Base-by-base conservation (phyloP, 2,113 vertebrate genomes). In the Muscicapa adusta region DNA sequence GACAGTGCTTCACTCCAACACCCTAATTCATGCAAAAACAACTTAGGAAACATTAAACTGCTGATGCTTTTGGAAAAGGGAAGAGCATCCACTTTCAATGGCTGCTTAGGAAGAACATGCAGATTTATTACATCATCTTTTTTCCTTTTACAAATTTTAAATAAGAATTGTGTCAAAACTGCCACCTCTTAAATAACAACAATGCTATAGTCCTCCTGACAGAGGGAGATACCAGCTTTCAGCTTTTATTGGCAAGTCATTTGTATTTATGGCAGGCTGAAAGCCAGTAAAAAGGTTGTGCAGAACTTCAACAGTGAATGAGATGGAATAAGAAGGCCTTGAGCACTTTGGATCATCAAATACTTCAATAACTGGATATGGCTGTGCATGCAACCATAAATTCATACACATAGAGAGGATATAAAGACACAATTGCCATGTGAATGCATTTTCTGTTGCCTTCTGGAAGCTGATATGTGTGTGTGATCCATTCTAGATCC, bases 11-110 rank as follows among this genome's bases (percentile, higher is more conserved):
- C 92, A 88, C 96, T 97, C 93, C 88, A 95, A 93, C 48, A 28
- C 91, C 94, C 94, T 96, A 95, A 97, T 97, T 97, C 96, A 96
- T 93, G 95, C 72, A 91, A 92, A 97, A 97, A 96, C 94, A 91
- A 91, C 96, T 96, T 95, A 70, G 86, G 94, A 87, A 94, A 77
- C 92, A 95, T 96, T 91, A 93, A 96, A 91, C 19, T 73, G 38
- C 58, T 93, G 73, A 97, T 92, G 95, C 56, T 73, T 79, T 94
- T 77, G 57, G 60, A 95, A 93, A 67, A 72, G 53, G 79, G 74
- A 92, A 84, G 75, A 94, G 75, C 75, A 89, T 93, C 96, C 83
- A 73, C 50, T 96, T 74, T 86, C 72, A 68, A 63, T 0, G 54
- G 33, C 78, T 83, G 85, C 61, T 95, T 82, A 36, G 54, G 85